Evolutionary conservation across 2,888 invertebrate genomes (phyloP).

Genomic region (Autographa gamma): DNA sequence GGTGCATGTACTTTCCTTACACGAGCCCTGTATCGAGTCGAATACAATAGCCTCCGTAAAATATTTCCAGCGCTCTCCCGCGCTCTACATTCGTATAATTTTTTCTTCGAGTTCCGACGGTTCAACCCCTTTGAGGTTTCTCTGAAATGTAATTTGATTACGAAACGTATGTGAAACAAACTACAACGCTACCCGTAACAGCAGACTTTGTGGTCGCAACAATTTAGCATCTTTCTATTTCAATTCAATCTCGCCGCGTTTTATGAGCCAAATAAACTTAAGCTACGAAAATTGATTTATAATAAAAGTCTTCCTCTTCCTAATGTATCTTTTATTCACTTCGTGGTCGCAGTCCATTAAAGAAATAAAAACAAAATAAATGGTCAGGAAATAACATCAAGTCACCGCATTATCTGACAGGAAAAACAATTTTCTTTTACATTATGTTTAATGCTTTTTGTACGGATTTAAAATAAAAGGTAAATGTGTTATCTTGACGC

Average conservation of each 20-base stretch:
- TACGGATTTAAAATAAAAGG: slow-evolving; percentile 16
- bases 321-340: slow-evolving; percentile 33
- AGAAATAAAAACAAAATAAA: slow-evolving; percentile 57
- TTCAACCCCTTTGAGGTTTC: slow-evolving; percentile 61
- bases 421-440: slow-evolving; percentile 24
- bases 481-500: background rate
- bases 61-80: slow-evolving; percentile 53
- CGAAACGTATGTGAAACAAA: slow-evolving; percentile 20
- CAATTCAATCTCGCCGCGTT: background rate
- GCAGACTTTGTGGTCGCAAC: slow-evolving; percentile 22
- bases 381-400: slow-evolving; percentile 61
- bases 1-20: slow-evolving; percentile 37
- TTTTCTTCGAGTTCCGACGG: slow-evolving; percentile 56
- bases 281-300: slow-evolving; percentile 8
- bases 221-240: slow-evolving; percentile 21
- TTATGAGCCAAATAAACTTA: slow-evolving; percentile 10
- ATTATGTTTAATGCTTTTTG: slow-evolving; percentile 35
- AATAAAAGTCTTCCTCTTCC: slow-evolving; percentile 12
- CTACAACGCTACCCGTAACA: background rate
- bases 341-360: slow-evolving; percentile 45
- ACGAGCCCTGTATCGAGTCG: slow-evolving; percentile 24
- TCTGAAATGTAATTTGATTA: slow-evolving; percentile 55
- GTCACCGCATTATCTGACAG: slow-evolving; percentile 53
- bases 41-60: slow-evolving; percentile 58
- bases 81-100: slow-evolving; percentile 46